phyloP scores from a whole-genome alignment of 2,888 invertebrate genomes.

The Harpalus rubripes region DNA sequence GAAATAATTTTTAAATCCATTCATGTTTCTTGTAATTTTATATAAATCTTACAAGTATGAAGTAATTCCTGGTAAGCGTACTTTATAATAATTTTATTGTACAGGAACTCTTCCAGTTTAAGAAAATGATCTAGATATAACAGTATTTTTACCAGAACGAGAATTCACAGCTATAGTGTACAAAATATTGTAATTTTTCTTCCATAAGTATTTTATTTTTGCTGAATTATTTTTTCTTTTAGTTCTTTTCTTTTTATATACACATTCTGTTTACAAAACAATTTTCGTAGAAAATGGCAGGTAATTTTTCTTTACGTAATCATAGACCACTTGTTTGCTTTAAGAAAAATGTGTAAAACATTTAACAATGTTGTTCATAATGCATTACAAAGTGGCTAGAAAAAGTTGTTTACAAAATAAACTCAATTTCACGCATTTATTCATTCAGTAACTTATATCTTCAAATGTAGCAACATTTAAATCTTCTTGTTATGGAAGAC shows the following conservation, averaged over 20 bases:
- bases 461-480: not conserved
- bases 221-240: no score
- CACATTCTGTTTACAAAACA: not conserved
- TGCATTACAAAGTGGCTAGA: not conserved
- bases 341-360: not conserved
- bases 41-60: no score
- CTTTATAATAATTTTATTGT: no score
- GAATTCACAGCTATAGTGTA: no score
- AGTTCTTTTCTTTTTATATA: not conserved
- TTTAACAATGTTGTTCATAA: not conserved
- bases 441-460: not conserved
- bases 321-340: not conserved
- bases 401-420: not conserved
- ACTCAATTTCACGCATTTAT: not conserved
- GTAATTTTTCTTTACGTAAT: not conserved
- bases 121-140: no score
- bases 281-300: not conserved
- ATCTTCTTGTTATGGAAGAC: not conserved
- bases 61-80: no score
- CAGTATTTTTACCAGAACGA: no score
- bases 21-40: no score
- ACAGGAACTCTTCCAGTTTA: no score
- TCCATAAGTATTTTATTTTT: no score
- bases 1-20: no score
- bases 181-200: no score